Base-by-base conservation (phyloP, 1,140 invertebrate genomes). In the Ceratitis capitata region DNA sequence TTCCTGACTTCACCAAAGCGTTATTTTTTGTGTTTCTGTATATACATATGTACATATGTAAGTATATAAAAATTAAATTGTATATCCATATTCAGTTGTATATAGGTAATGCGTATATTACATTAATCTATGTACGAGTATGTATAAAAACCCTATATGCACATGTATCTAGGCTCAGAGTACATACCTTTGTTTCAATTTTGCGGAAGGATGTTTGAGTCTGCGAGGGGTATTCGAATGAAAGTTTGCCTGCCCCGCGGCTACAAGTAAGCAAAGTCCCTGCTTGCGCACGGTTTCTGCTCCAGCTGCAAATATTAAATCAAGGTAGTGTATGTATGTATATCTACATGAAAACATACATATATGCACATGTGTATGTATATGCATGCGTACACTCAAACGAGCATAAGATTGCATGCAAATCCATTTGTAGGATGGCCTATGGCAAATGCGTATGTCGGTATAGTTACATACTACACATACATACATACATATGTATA, bases 271-370 rank as follows among this genome's bases (percentile, higher is more conserved):
- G 74, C 85, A 86, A 86, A 83, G 23, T 88, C 51, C 85, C 82
- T 83, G 47, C 61, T 82, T 82, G 78, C 45, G 32, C 26, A 26
- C 42, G 42, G 69, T 78, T 84, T 69, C 85, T 84, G 58, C 87
- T 87, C 85, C 87, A 86, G 87, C 84, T 85, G 69, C 87, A 88
- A 88, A 88, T 88, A 88, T 88, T 88, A 86, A 88, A 88, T 88
- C 87, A 87, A 88, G 88, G 87, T 87, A 87, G 35, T 45, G 42
- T 35, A 78, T 78, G n/a, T 39, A 45, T 45, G 19, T 78, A 19
- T 45, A 45, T 14, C 42, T 78, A 23, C 35, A 42, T 53, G 16
- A 53, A 53, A 53, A 3, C n/a, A 42, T 42, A 19, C 39, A 39
- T n/a, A 35, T 29, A 58, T 51, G 45, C 32, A 53, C n/a, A 83